Base-by-base conservation (phyloP, 2,113 vertebrate species). In the Eurypyga helias region DNA sequence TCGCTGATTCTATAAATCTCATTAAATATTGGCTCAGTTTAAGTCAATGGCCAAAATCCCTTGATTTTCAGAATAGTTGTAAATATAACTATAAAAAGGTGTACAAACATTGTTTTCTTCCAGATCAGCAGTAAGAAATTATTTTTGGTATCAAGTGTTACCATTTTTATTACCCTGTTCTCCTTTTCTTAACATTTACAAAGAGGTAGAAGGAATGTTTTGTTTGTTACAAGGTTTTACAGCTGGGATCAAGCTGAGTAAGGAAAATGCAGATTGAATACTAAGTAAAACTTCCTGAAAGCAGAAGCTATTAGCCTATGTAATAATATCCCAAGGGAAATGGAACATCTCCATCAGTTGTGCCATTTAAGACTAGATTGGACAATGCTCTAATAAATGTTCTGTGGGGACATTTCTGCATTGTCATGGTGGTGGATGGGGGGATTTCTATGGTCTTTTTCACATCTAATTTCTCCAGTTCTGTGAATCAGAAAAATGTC, bases 201-300 rank as follows among this genome's bases (percentile, higher is more conserved):
- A 86, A 55, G 46, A 93, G 4, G 41, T 60, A 19, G 38, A 66
- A 78, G 51, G 41, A 48, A 65, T 55, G 4, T 16, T 61, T 78
- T 58, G 2, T 57, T 86, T 72, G 10, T 55, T 78, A 64, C 23
- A 77, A 51, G 33, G 25, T 83, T 92, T 93, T 94, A 84, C 20
- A 95, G 16, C 17, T 78, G 55, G 10, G 19, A 89, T 79, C 41
- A 90, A 87, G 69, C 31, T 64, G 28, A 78, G 9, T 57, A 81
- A 87, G 46, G 46, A 95, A 93, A 95, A 86, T 58, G 90, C 54
- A 77, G 14, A 28, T 31, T 38, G 57, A 93, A 80, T 38, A 38
- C 16, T 67, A 60, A 71, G 60, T 89, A 84, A 96, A 95, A 95
- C 51, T 80, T 95, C 66, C 87, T 80, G 66, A 72, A 87, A 90